phyloP scores from a whole-genome alignment of 2,888 invertebrate genomes.

The Cheiracanthium punctorium region DNA sequence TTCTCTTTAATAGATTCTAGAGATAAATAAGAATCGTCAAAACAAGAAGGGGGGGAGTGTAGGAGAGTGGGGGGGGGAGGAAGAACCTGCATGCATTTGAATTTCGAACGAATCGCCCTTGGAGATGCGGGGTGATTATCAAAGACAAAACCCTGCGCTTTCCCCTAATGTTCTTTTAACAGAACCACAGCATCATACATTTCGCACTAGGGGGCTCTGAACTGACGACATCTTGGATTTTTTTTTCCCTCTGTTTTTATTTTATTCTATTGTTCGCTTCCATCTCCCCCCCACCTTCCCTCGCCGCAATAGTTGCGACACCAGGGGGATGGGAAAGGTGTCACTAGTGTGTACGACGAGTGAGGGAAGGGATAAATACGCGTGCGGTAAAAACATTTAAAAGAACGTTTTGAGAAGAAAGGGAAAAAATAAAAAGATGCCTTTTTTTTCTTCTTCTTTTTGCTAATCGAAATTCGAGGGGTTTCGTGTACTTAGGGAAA shows the following conservation, averaged over 20 bases:
- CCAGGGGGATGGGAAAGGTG: constrained; percentile 34
- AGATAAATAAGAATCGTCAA: constrained; percentile 15
- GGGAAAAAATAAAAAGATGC: too few relatives aligned
- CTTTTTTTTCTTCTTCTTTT: constrained; percentile 5
- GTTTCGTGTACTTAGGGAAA: constrained; percentile 68
- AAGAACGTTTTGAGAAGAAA: constrained; percentile 44
- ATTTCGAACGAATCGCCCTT: constrained; percentile 62
- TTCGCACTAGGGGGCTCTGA: constrained; percentile 50
- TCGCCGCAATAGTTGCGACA: constrained; percentile 37
- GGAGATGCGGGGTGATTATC: constrained; percentile 66
- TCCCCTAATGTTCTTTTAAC: constrained; percentile 68
- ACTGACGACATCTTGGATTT: constrained; percentile 17
- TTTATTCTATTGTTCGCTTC: neutral
- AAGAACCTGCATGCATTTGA: constrained; percentile 57
- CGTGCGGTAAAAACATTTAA: constrained; percentile 50
- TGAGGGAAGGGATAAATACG: constrained; percentile 46
- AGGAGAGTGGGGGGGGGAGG: neutral
- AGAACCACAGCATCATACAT: constrained; percentile 64
- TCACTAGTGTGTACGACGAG: too few relatives aligned
- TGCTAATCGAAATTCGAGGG: constrained; percentile 68
- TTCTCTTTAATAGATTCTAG: constrained; percentile 35
- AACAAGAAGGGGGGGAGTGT: neutral
- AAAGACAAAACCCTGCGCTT: constrained; percentile 41
- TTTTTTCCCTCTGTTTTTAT: neutral
- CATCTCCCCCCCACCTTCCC: too few relatives aligned